phyloP scores from a whole-genome alignment of 2,888 invertebrate genomes.

The Onchidella celtica region DNA sequence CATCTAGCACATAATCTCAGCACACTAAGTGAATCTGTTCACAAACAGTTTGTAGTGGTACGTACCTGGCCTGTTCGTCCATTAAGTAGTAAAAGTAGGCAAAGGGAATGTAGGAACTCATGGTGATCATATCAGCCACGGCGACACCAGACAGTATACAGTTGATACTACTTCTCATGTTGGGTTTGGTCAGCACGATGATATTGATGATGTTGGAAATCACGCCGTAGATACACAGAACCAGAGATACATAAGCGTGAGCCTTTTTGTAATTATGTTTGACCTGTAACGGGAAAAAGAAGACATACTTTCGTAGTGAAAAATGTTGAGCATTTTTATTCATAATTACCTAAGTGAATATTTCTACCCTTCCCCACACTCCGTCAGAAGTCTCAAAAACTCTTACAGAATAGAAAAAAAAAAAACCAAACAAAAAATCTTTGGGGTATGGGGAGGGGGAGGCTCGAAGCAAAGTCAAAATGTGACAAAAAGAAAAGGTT shows the following conservation, averaged over 20 bases:
- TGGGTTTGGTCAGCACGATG: slow-evolving; percentile 89
- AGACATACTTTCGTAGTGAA: background rate
- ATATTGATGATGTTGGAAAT: slow-evolving; percentile 94
- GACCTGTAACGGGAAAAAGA: slow-evolving; percentile 33
- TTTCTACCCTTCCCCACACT: too few species aligned
- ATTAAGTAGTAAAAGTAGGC: slow-evolving; percentile 84
- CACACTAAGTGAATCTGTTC: too few species aligned
- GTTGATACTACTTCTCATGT: slow-evolving; percentile 94
- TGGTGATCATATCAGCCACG: slow-evolving; percentile 93
- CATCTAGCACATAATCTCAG: too few species aligned
- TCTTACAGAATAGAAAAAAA: too few species aligned
- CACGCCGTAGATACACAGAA: slow-evolving; percentile 94
- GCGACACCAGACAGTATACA: slow-evolving; percentile 91
- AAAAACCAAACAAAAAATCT: too few species aligned
- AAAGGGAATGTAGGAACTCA: slow-evolving; percentile 93
- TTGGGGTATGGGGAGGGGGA: too few species aligned
- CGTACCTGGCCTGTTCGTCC: slow-evolving; percentile 45
- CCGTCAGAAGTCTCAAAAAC: too few species aligned
- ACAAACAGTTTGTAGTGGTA: too few species aligned
- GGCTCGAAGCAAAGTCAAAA: too few species aligned
- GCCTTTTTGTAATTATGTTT: slow-evolving; percentile 77
- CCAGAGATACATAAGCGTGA: slow-evolving; percentile 91
- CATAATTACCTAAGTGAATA: too few species aligned
- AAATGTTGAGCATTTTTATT: background rate
- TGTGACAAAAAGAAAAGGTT: too few species aligned